Conservation (phyloP, 2,113 vertebrate species). For the Ploceus nigricollis region DNA sequence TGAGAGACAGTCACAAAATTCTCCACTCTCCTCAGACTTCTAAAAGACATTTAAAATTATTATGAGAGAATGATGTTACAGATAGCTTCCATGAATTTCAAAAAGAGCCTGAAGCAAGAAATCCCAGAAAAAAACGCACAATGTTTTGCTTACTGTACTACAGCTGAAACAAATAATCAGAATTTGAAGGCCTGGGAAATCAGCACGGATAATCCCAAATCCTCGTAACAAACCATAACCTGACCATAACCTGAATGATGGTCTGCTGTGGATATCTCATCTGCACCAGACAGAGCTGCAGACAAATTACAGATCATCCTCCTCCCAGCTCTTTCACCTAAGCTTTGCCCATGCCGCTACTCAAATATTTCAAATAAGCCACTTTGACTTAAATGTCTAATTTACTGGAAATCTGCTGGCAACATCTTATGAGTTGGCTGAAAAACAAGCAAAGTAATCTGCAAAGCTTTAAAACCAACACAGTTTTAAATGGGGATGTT, state of each 20-base stretch:
- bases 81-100: neutral
- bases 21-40: neutral
- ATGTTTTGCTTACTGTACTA: neutral
- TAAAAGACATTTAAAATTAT: neutral
- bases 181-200: neutral
- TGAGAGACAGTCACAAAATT: neutral
- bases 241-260: neutral
- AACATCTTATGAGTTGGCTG: neutral
- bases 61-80: neutral
- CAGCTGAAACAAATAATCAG: neutral
- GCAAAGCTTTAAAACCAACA: conserved; percentile 39
- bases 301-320: neutral
- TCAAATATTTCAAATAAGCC: conserved; percentile 35
- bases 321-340: neutral
- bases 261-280: neutral
- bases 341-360: neutral
- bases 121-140: neutral
- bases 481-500: conserved; percentile 23
- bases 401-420: conserved; percentile 70
- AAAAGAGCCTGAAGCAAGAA: neutral
- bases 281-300: neutral
- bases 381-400: conserved; percentile 29
- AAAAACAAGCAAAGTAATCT: conserved; percentile 52
- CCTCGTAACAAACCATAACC: neutral
- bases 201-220: neutral